phyloP scores from a whole-genome alignment of 2,113 vertebrate genomes.

The Saiga tatarica region DNA sequence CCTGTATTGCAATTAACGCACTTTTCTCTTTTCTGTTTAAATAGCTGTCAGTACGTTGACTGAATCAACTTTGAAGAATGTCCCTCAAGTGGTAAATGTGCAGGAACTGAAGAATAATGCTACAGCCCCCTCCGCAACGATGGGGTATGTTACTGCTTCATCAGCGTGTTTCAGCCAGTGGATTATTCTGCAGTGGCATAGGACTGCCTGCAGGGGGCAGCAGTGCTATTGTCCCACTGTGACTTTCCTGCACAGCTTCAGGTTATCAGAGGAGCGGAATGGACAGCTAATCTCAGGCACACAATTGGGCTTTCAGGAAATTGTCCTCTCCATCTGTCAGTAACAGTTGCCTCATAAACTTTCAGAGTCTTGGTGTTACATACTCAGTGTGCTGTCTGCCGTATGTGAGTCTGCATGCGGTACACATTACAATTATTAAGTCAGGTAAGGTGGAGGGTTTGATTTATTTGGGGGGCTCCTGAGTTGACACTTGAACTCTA shows the following conservation, averaged over 20 bases:
- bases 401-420: background rate
- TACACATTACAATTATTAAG: background rate
- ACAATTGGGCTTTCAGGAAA: background rate
- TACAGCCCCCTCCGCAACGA: slow-evolving; percentile 69
- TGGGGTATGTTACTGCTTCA: slow-evolving; percentile 82
- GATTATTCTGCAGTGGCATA: background rate
- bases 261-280: background rate
- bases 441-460: background rate
- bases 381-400: background rate
- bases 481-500: background rate
- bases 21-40: background rate
- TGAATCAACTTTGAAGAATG: slow-evolving; percentile 92
- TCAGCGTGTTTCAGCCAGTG: accelerated
- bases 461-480: background rate
- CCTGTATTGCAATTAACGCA: background rate
- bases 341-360: background rate
- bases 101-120: slow-evolving; percentile 88
- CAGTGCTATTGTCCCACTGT: background rate
- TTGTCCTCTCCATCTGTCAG: background rate
- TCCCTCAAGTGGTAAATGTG: slow-evolving; percentile 93
- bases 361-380: background rate
- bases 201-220: slow-evolving; percentile 61
- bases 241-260: accelerated
- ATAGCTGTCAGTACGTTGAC: slow-evolving; percentile 85
- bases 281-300: background rate